Conservation (phyloP, 2,113 vertebrate genomes). For the Ptychochromis oligacanthus region DNA sequence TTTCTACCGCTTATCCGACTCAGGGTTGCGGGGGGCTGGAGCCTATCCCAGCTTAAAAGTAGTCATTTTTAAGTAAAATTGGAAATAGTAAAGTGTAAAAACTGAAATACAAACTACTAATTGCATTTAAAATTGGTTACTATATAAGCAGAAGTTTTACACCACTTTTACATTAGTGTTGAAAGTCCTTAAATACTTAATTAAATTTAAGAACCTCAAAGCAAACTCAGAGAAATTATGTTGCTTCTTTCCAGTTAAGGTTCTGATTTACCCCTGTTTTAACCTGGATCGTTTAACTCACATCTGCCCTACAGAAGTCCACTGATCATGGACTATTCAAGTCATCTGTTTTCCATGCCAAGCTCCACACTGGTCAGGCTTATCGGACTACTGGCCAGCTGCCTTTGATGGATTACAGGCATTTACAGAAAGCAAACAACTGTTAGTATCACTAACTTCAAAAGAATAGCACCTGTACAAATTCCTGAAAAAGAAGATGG, state of each 20-base stretch:
- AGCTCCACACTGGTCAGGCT: conserved; percentile 27
- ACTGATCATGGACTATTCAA: conserved; percentile 21
- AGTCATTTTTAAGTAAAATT: background rate
- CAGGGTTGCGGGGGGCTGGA: no score
- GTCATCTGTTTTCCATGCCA: conserved; percentile 40
- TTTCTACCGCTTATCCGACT: no score
- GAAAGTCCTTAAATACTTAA: background rate
- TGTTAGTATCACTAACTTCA: conserved; percentile 4
- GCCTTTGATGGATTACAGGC: conserved; percentile 49
- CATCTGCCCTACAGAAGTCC: conserved; percentile 6
- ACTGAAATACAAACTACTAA: no score
- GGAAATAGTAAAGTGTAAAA: background rate
- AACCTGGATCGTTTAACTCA: background rate
- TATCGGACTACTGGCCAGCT: conserved; percentile 53
- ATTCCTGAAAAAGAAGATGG: background rate
- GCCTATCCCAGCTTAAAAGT: no score
- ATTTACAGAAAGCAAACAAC: conserved; percentile 39
- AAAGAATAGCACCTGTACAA: background rate
- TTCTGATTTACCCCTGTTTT: background rate
- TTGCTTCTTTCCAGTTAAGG: background rate
- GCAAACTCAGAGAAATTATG: background rate
- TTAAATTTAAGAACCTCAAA: background rate
- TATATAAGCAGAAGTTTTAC: background rate
- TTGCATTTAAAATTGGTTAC: no score
- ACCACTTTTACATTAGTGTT: background rate